Conservation (phyloP, 1,140 invertebrate species). For the Mamestra configurata region DNA sequence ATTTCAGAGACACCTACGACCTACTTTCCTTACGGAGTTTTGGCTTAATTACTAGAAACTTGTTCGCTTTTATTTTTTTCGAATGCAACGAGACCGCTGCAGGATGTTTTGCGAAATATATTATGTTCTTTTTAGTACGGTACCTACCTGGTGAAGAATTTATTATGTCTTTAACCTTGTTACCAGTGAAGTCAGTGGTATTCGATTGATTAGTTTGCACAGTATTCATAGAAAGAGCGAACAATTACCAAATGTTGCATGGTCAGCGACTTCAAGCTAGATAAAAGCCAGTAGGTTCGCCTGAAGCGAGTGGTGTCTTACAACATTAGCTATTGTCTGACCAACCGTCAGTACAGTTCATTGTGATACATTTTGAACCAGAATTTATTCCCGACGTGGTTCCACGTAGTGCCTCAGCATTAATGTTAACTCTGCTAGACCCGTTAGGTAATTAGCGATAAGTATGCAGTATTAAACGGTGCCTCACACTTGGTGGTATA, state of each 20-base stretch:
- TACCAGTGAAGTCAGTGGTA: background rate
- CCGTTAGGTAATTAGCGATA: constrained; percentile 32
- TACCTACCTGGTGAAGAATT: too few relatives aligned
- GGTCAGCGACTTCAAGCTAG: background rate
- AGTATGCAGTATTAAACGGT: constrained; percentile 30
- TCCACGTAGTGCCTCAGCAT: constrained; percentile 14
- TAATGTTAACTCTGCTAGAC: constrained; percentile 4
- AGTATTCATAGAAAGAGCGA: too few relatives aligned
- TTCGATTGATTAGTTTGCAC: background rate
- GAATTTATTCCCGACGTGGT: constrained; percentile 7
- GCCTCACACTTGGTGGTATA: constrained; percentile 27
- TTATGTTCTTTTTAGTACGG: background rate
- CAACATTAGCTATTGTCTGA: background rate
- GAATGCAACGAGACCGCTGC: constrained; percentile 21
- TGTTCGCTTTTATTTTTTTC: constrained; percentile 41
- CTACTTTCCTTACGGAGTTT: constrained; percentile 57
- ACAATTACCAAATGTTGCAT: background rate
- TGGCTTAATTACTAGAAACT: constrained; percentile 55
- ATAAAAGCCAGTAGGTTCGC: background rate
- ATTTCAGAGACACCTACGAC: constrained; percentile 53
- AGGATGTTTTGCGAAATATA: constrained; percentile 44
- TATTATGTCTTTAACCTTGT: background rate
- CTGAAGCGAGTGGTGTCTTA: background rate
- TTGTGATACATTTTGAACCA: constrained; percentile 27
- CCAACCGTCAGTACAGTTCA: background rate